These are phyloP conservation scores for Ormyrus thymus DNA, from an alignment of 2,888 invertebrate species.

Conservation along the genomic window DNA sequence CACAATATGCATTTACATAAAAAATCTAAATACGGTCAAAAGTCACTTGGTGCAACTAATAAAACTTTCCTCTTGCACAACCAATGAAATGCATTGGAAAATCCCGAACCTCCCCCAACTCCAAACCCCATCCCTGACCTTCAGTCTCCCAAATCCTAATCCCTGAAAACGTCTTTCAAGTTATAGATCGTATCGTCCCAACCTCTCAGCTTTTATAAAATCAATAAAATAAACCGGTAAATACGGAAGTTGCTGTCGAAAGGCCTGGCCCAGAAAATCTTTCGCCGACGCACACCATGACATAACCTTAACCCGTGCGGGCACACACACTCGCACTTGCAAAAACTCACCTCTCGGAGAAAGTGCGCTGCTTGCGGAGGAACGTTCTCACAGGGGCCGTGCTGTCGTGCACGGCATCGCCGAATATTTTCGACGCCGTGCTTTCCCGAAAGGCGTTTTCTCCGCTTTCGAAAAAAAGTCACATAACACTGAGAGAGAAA, in stretches of 20 bases:
- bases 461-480: constrained; percentile 47
- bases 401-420: neutral
- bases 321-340: neutral
- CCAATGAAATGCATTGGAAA: no score
- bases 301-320: constrained; percentile 26
- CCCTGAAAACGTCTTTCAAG: no score
- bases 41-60: no score
- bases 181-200: neutral
- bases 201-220: constrained; percentile 19
- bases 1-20: no score
- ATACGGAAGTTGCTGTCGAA: constrained; percentile 2
- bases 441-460: constrained; percentile 31
- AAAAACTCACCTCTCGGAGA: constrained; percentile 19
- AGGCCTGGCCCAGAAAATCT: no score
- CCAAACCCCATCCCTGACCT: no score
- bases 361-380: constrained; percentile 13
- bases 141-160: no score
- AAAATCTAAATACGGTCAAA: no score
- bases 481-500: constrained; percentile 22
- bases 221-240: constrained; percentile 21
- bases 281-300: neutral
- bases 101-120: no score
- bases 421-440: neutral
- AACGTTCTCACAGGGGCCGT: neutral
- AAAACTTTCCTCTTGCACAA: no score